Conservation (phyloP, 1,140 invertebrate species). For the Anthonomus grandis region DNA sequence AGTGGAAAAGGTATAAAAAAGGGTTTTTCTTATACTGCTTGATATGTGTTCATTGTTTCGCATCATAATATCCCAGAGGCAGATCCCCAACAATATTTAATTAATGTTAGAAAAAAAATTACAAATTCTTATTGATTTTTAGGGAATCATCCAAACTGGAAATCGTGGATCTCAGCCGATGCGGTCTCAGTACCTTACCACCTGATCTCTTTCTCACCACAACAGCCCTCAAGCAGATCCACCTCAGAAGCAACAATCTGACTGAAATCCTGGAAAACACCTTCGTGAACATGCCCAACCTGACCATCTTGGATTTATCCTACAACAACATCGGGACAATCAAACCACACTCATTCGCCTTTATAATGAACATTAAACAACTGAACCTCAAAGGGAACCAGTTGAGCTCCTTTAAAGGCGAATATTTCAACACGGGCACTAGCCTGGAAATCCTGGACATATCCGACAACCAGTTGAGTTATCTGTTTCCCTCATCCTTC, state of each 20-base stretch:
- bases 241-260: slow-evolving; percentile 64
- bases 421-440: slow-evolving; percentile 71
- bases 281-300: slow-evolving; percentile 69
- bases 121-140: no score
- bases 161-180: slow-evolving; percentile 69
- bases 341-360: slow-evolving; percentile 63
- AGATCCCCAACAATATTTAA: no score
- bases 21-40: no score
- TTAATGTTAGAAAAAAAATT: no score
- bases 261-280: slow-evolving; percentile 68
- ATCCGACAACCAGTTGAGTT: slow-evolving; percentile 71
- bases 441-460: slow-evolving; percentile 70
- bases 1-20: no score
- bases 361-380: slow-evolving; percentile 64
- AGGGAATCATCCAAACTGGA: slow-evolving; percentile 59
- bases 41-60: no score
- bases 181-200: slow-evolving; percentile 66
- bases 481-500: slow-evolving; percentile 78
- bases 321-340: slow-evolving; percentile 75
- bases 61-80: no score
- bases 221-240: slow-evolving; percentile 61
- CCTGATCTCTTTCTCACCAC: slow-evolving; percentile 68
- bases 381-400: slow-evolving; percentile 68
- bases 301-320: slow-evolving; percentile 69
- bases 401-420: slow-evolving; percentile 72